Evolutionary conservation across 2,113 vertebrate species (phyloP).

Genomic region (Apeltes quadracus): DNA sequence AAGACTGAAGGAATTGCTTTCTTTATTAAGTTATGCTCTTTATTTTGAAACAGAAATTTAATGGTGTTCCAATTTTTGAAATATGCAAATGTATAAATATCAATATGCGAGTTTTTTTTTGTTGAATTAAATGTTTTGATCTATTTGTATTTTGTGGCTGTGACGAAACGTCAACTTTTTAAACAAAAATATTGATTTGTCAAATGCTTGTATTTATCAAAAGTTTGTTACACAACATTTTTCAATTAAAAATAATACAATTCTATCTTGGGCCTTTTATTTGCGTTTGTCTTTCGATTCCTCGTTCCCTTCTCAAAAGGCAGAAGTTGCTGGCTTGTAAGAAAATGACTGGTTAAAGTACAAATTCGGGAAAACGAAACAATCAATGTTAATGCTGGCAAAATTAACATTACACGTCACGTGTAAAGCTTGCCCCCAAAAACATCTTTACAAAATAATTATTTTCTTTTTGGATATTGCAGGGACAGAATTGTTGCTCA

Average conservation of each 20-base stretch:
- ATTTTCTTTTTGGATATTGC: background rate
- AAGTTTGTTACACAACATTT: slow-evolving; percentile 81
- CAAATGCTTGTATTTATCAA: slow-evolving; percentile 82
- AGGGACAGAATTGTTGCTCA: background rate
- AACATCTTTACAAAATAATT: too few species aligned
- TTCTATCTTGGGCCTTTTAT: slow-evolving; percentile 9
- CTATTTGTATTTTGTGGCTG: slow-evolving; percentile 64
- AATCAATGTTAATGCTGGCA: too few species aligned
- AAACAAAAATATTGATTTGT: slow-evolving; percentile 76
- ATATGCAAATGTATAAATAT: slow-evolving; percentile 80
- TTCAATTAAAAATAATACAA: slow-evolving; percentile 73
- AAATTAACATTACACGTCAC: background rate
- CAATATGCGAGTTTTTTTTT: slow-evolving; percentile 57
- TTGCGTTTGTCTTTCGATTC: background rate
- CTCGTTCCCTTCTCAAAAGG: background rate
- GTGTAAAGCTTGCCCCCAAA: too few species aligned
- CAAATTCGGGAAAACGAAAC: too few species aligned
- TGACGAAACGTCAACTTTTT: slow-evolving; percentile 58
- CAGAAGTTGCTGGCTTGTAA: background rate
- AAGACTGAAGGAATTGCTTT: slow-evolving; percentile 34
- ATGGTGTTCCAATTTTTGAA: slow-evolving; percentile 69
- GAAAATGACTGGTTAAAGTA: background rate
- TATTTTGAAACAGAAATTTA: slow-evolving; percentile 58
- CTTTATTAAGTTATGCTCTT: slow-evolving; percentile 70
- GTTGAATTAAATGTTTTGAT: slow-evolving; percentile 57